phyloP scores from a whole-genome alignment of 2,797 vertebrate species.

The Vespertilio murinus region DNA sequence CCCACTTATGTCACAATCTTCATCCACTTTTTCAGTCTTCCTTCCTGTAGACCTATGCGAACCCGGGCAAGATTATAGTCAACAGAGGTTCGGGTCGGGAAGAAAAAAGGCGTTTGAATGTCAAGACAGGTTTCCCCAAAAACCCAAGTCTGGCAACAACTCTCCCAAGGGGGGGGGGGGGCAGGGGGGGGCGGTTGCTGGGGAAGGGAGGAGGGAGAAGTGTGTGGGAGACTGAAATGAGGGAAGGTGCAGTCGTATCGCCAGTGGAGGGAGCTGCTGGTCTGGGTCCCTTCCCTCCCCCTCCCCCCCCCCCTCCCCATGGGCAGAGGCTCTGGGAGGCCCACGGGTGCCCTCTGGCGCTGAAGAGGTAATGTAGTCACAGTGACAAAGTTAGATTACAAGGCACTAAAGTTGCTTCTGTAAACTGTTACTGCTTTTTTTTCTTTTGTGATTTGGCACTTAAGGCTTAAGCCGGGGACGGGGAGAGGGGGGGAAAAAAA shows the following conservation, averaged over 20 bases:
- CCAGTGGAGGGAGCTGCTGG: constrained; percentile 84
- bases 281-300: constrained; percentile 62
- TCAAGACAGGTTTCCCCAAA: constrained; percentile 82
- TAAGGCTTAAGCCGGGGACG: constrained; percentile 83
- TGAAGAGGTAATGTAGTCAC: constrained; percentile 89
- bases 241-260: constrained; percentile 78
- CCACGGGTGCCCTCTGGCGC: constrained; percentile 88
- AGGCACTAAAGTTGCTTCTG: constrained; percentile 88
- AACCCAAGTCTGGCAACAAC: constrained; percentile 78
- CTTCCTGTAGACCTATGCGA: constrained; percentile 84
- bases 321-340: constrained; percentile 83
- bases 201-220: constrained; percentile 35
- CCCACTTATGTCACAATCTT: constrained; percentile 83
- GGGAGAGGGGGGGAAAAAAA: background rate
- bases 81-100: constrained; percentile 72
- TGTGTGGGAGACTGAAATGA: constrained; percentile 59
- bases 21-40: constrained; percentile 82
- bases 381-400: constrained; percentile 85
- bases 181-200: background rate
- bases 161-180: constrained; percentile 65
- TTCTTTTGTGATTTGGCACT: constrained; percentile 87
- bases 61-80: constrained; percentile 85
- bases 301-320: constrained; percentile 73
- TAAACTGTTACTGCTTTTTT: constrained; percentile 88
- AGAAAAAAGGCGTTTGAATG: constrained; percentile 75